Evolutionary conservation across 2,888 invertebrate genomes (phyloP), one percentile per base, ranked within the genome.

Genomic region (Hirtodrosophila confusa): DNA sequence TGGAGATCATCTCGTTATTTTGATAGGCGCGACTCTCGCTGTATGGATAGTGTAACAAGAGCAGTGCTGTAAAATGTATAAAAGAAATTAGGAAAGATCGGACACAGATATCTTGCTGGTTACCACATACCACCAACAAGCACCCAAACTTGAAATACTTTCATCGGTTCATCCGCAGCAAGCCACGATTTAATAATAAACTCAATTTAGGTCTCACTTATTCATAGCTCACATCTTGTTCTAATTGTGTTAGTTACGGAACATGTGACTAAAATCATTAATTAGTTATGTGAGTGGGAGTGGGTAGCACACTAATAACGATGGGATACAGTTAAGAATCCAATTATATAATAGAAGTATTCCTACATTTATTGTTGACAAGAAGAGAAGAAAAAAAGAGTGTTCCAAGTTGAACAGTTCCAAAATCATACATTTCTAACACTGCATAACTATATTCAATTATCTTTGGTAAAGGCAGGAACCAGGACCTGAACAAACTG

Each of bases 181-280:
- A 17, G 17, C 1, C 17, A 1, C 17, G 17, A 17, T 17, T 17
- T 17, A 17, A 17, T 17, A 17, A 17, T 17, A 17, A 17, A 17
- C 17, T 17, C 17, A 2, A 17, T 17, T 17, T 17, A 17, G 17
- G 2, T 1, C 2, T 2, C 17, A 17, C 8, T 7, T 35, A 9
- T 8, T 10, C 1, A 35, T 35, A 29, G 10, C 24, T 44, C 12
- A 23, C 17, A 33, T 9, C 11, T 35, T 2, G 35, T 9, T 0
- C 2, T 8, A 35, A 35, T 40, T 23, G 5, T 7, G 6, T 36
- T 23, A 12, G 12, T 8, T 29, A n/a, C 6, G 41, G n/a, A 33
- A 39, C 8, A n/a, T 40, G 33, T 40, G 27, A 36, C 51, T 51
- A 47, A 61, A 9, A 24, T 0, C 10, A 41, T 62, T 49, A 23